Conservation (phyloP, 2,113 vertebrate species). For the human region GRCh38 chr11:43862001-43862500, state of each 20-base stretch:
- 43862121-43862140: background rate
- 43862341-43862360: background rate
- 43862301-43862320: background rate
- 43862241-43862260: background rate
- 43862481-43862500: background rate
- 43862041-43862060: background rate
- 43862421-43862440: background rate
- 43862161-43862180: background rate
- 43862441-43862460: background rate
- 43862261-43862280: background rate
- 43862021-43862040: too few species aligned
- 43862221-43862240: background rate
- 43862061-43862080: background rate
- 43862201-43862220: background rate
- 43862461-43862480: background rate
- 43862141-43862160: background rate
- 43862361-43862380: background rate
- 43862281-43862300: background rate
- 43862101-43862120: background rate
- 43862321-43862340: background rate
- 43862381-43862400: background rate
- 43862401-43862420: background rate
- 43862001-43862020: too few species aligned
- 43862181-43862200: background rate
- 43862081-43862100: background rate